These are phyloP conservation scores for Syngnathus rostellatus DNA, from an alignment of 2,797 vertebrate species.

Conservation along the genomic window DNA sequence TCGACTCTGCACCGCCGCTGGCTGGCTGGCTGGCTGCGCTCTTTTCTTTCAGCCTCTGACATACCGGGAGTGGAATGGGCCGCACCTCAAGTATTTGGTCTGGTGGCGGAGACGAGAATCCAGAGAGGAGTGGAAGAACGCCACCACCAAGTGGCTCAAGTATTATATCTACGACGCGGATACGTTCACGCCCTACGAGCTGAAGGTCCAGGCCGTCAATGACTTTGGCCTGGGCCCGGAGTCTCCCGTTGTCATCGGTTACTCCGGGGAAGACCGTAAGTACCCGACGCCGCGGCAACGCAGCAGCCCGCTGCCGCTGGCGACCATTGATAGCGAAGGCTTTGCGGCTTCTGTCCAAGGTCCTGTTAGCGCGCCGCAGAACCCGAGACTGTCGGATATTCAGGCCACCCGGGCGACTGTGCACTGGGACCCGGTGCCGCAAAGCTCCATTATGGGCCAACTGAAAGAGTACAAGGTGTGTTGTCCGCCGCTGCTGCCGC, in stretches of 20 bases:
- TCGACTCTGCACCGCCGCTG: too few species aligned
- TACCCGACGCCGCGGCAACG: slow-evolving; percentile 28
- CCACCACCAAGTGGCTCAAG: slow-evolving; percentile 78
- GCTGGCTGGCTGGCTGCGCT: background rate
- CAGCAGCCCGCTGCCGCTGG: too few species aligned
- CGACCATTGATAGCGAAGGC: background rate
- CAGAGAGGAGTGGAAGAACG: slow-evolving; percentile 86
- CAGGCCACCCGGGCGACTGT: slow-evolving; percentile 83
- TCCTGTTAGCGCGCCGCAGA: slow-evolving; percentile 82
- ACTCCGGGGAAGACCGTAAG: slow-evolving; percentile 97
- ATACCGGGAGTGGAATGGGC: slow-evolving; percentile 87
- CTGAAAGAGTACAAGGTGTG: slow-evolving; percentile 94
- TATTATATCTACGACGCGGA: slow-evolving; percentile 89
- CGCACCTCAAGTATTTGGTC: slow-evolving; percentile 87
- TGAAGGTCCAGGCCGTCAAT: slow-evolving; percentile 91
- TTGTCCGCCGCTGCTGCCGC: background rate
- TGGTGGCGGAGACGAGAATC: slow-evolving; percentile 85
- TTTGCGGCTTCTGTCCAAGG: slow-evolving; percentile 57
- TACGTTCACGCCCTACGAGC: slow-evolving; percentile 90
- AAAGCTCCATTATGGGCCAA: slow-evolving; percentile 83
- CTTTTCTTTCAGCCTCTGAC: slow-evolving; percentile 55
- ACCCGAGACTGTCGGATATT: slow-evolving; percentile 82
- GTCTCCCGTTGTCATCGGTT: slow-evolving; percentile 81
- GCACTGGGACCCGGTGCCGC: slow-evolving; percentile 83
- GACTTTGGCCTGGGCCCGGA: slow-evolving; percentile 89